Base-by-base conservation (phyloP, 2,797 vertebrate species). In the Margarornis squamiger region DNA sequence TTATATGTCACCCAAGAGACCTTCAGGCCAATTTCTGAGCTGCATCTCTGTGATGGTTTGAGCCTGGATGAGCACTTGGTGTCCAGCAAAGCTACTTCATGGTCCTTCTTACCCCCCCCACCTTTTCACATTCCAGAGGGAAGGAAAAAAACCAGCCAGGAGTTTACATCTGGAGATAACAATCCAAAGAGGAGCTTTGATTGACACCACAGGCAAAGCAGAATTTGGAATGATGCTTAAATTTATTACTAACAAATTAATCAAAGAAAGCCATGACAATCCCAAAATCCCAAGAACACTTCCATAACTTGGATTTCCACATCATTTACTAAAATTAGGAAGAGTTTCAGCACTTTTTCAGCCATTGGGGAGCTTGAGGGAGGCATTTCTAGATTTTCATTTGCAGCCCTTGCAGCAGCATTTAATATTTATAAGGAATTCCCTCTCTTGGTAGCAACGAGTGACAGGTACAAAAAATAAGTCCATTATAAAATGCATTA, bases 401-500 rank as follows among this genome's bases (percentile, higher is more conserved):
- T 91, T 67, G 34, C 71, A 96, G 86, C 17, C 32, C 36, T 90
- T 81, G 92, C 76, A 79, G 93, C 73, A 86, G 71, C 85, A 85
- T 96, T 73, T 59, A 95, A 65, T 93, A 96, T 95, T 95, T 78
- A 96, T 96, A 92, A 88, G 95, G 95, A 96, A 90, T 96, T 94
- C 95, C 95, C 95, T 86, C 88, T 67, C 77, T 96, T 72, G 63
- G 70, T 86, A 92, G 88, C 91, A 90, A 66, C 59, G 49, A 86
- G 92, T 93, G 92, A 84, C 27, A 7, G 87, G 36, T 83, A 92
- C 5, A 0, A 93, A 96, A 96, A 93, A 93, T 83, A 94, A 94
- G 76, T 59, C 86, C 85, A 67, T 91, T 84, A 84, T 75, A 90
- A 95, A 96, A 75, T 19, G 30, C 73, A 96, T 95, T 88, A 96